Base-by-base conservation (phyloP, 2,797 vertebrate genomes). In the Harpagifer antarcticus region DNA sequence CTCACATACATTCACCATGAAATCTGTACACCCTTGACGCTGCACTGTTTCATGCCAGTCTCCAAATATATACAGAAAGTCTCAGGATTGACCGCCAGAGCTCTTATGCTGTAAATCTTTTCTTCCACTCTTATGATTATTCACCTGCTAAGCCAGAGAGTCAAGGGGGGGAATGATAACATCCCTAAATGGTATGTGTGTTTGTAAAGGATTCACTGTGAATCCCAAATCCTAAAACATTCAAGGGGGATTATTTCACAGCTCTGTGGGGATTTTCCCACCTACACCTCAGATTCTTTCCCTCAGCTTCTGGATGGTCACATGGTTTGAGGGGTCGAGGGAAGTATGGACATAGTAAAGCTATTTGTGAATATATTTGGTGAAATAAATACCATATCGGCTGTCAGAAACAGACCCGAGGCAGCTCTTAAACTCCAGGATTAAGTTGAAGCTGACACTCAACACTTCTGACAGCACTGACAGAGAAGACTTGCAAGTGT, bases 141-240 rank as follows among this genome's bases (percentile, higher is more conserved):
- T 81, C 86, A 91, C 85, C 90, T 91, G 89, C 74, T n/a, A 82
- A 85, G 68, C 66, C 45, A 66, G 53, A 74, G 44, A 31, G 31
- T 45, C 33, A 12, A 12, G 33, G 8, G 19, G 33, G 8, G 19
- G 27, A 50, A 50, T 19, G 4, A 62, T 70, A 54, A 80, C 78
- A 82, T 76, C 48, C 64, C 62, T 74, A 71, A 86, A 79, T 58
- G 74, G 31, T 55, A 37, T 56, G 55, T 68, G 74, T 89, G 82
- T 89, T 84, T 90, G 72, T 80, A 79, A 80, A 79, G 70, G 73
- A 82, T 84, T 74, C 61, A 72, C 43, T 12, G 23, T 47, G 52
- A 81, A 65, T 83, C 76, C 79, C 54, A 89, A 88, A 88, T 76
- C 80, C 70, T 72, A 47, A 54, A 62, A 79, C 88, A 86, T 73